A percentile compares a stretch with the other conserved stretches of the same genome.
Conservation (phyloP, 2,888 invertebrate species). For the Idaea straminata region DNA sequence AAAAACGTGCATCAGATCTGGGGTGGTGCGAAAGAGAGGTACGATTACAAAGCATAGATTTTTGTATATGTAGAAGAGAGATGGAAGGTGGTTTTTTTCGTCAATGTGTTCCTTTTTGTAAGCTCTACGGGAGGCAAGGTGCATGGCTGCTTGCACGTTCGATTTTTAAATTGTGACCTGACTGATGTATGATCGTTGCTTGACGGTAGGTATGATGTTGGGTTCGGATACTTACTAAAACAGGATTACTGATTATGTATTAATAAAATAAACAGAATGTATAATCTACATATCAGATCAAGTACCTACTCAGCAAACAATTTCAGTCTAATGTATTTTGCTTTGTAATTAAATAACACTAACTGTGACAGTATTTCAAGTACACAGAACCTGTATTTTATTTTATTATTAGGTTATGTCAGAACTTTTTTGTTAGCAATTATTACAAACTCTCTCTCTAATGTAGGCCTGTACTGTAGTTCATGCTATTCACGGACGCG, state of each 20-base stretch:
- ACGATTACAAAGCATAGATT: constrained; percentile 26
- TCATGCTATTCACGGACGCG: too few relatives aligned
- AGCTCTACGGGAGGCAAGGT: constrained; percentile 76
- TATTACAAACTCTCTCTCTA: too few relatives aligned
- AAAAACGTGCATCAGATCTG: constrained; percentile 63
- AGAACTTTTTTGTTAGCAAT: too few relatives aligned
- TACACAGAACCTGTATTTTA: too few relatives aligned
- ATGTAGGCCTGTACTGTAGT: too few relatives aligned
- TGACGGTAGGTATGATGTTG: too few relatives aligned
- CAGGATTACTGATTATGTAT: constrained; percentile 7
- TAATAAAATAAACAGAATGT: not conserved
- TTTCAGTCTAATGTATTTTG: too few relatives aligned
- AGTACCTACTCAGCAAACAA: too few relatives aligned
- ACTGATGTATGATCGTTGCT: constrained; percentile 56
- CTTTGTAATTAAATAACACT: too few relatives aligned
- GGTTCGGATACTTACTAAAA: constrained; percentile 28
- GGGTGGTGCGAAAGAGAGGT: constrained; percentile 51
- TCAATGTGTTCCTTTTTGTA: constrained; percentile 63
- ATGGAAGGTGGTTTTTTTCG: constrained; percentile 50
- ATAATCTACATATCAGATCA: too few relatives aligned
- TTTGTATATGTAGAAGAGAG: constrained; percentile 35
- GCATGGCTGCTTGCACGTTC: constrained; percentile 49
- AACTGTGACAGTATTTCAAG: too few relatives aligned
- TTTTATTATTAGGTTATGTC: too few relatives aligned
- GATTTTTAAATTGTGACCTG: constrained; percentile 69